Base-by-base conservation (phyloP, 2,888 invertebrate species). In the Tiphia femorata region DNA sequence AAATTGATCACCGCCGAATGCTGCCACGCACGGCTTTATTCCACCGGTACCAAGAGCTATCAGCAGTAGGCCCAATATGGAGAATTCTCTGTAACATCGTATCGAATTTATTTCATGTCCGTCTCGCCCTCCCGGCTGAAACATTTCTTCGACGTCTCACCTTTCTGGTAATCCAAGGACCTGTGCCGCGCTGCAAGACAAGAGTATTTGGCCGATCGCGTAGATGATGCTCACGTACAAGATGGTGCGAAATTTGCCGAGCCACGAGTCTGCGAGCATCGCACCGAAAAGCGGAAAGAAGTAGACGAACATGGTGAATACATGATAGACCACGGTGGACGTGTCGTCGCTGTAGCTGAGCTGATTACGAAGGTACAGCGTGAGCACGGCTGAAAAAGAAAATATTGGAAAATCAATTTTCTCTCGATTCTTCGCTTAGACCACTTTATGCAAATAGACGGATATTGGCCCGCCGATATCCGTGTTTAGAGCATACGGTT, bases 1-100 rank as follows among this genome's bases (percentile, higher is more conserved):
- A 83, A 97, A 96, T 84, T 97, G 97, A 82, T 98, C 97, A 0
- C 97, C 97, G 0, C 97, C 98, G 81, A 98, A 97, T 0, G 97
- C 95, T 0, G 95, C 88, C 0, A 98, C 97, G 77, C 97, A 97
- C 0, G 97, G 97, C 78, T 98, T 98, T 71, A 98, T 98, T 1
- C 97, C 97, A 1, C 97, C 97, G 0, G 96, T 96, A 0, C 96
- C 97, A 10, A 96, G 73, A 0, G 96, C 96, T 72, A 98, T 94
- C 20, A 93, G 83, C 0, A 91, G 68, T 12, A 94, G 84, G 0
- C 92, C 92, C 17, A 91, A 2, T 20, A 92, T 86, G n/a, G 91
- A 89, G 42, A 89, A 86, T 69, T 85, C 83, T 69, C 91, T 91
- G 84, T 29, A 7, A 49, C 25, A 27, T 8, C 4, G 12, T 29